A percentile compares a stretch with the other conserved stretches of the same genome.
Conservation (phyloP, 1,140 invertebrate genomes). For the Pseudomyrmex pallidus region DNA sequence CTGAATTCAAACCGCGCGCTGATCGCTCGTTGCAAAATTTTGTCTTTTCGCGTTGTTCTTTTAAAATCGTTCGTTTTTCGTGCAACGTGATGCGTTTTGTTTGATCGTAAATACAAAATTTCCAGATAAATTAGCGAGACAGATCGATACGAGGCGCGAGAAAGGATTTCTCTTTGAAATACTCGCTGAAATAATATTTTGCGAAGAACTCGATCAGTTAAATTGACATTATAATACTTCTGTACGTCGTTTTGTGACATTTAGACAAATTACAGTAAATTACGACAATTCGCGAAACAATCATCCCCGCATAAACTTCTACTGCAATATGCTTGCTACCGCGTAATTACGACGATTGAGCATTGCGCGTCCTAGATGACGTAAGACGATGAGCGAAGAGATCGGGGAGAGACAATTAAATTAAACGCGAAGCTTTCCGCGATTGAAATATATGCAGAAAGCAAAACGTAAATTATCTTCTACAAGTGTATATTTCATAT, state of each 20-base stretch:
- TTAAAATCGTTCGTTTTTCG: not conserved
- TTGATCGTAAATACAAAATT: too few species aligned
- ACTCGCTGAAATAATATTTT: not conserved
- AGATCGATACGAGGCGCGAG: too few species aligned
- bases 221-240: not conserved
- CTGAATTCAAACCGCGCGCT: conserved; percentile 33
- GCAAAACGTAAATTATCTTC: not conserved
- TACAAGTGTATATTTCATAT: too few species aligned
- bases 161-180: not conserved
- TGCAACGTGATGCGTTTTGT: not conserved
- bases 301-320: conserved; percentile 9
- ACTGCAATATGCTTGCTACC: conserved; percentile 31
- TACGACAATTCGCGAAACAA: conserved; percentile 1
- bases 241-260: not conserved
- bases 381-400: conserved; percentile 19
- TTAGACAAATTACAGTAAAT: not conserved
- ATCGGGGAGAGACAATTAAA: conserved; percentile 13
- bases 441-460: not conserved
- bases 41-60: not conserved
- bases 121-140: not conserved
- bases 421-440: conserved; percentile 24
- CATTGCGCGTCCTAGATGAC: conserved; percentile 25
- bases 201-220: not conserved
- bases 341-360: conserved; percentile 33
- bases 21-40: not conserved